Evolutionary conservation across 1,140 invertebrate species (phyloP).

Genomic region (Euwallacea fornicatus): DNA sequence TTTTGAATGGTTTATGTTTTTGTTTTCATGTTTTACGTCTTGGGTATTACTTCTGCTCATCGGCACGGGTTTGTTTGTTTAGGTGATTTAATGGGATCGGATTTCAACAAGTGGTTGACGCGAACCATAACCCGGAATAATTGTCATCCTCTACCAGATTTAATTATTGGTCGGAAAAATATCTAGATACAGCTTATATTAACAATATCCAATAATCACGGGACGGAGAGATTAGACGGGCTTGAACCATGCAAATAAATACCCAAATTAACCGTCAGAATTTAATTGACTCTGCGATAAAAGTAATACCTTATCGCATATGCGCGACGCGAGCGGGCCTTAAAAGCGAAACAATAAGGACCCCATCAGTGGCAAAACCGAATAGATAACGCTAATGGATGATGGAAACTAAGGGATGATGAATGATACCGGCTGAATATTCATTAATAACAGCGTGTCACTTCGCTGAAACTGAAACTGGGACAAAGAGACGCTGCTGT

Average conservation of each 20-base stretch:
- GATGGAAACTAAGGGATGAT: conserved; percentile 19
- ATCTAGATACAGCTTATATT: too few species aligned
- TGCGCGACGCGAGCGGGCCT: too few species aligned
- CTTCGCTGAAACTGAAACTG: conserved; percentile 20
- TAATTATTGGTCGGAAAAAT: neutral
- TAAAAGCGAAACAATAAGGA: neutral
- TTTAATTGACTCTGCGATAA: conserved; percentile 14
- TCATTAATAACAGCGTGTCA: conserved; percentile 25
- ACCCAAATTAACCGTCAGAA: conserved; percentile 10
- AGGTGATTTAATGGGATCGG: conserved; percentile 17
- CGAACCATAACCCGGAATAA: neutral
- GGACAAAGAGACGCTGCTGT: conserved; percentile 4
- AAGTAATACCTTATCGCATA: neutral
- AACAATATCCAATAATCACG: too few species aligned
- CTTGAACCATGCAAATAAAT: conserved; percentile 9
- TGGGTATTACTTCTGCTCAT: conserved; percentile 17
- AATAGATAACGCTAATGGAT: conserved; percentile 14
- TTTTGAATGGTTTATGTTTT: conserved; percentile 35
- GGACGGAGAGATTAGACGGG: neutral
- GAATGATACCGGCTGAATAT: conserved; percentile 23
- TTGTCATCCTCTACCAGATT: conserved; percentile 1
- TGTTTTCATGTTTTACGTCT: conserved; percentile 34
- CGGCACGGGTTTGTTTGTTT: conserved; percentile 26
- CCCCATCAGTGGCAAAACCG: neutral
- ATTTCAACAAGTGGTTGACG: conserved; percentile 26